Evolutionary conservation across 2,888 invertebrate genomes (phyloP), one percentile per base, ranked within the genome.

Genomic region (Cheilosia soror): DNA sequence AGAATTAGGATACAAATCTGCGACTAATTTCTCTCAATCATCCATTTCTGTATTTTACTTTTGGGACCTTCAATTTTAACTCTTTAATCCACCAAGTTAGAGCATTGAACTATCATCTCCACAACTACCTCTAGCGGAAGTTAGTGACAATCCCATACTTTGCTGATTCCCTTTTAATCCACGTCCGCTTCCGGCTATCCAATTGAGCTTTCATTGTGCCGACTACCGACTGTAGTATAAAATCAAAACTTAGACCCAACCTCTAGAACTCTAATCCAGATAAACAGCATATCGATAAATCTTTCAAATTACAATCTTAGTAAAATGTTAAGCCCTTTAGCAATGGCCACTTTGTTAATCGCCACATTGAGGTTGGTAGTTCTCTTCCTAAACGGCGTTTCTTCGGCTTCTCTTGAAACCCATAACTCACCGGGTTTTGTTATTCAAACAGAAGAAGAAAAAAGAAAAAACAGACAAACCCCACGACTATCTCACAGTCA

Each of bases 381-480:
- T 58, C 51, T 63, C 9, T 33, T 9, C 13, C n/a, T 5, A 6
- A n/a, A 37, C 3, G n/a, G 33, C 2, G n/a, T n/a, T 15, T 7
- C 7, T 44, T 37, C 9, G 53, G 63, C 60, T 33, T 51, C 71
- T 11, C 11, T 44, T 53, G 44, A 40, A 71, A 62, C 71, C 72
- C 68, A 85, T 81, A 85, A 85, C 51, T 81, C 72, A 85, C 58
- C 58, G 53, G 53, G 15, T 20, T 75, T 84, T 76, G 80, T 76
- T 71, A 53, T 80, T 71, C 60, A 60, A 69, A 81, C 51, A 15
- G 42, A n/a, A n/a, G n/a, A n/a, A 65, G n/a, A 33, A 60, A 29
- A 58, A 15, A n/a, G n/a, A n/a, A 40, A 51, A 20, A 33, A 6
- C 40, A 57, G 4, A 11, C 33, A 66, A 51, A 51, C 25, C 53